Percentiles rank a stretch among this genome's conserved stretches.
Evolutionary conservation across 2,113 vertebrate genomes (phyloP).

Genomic region (Vombatus ursinus): DNA sequence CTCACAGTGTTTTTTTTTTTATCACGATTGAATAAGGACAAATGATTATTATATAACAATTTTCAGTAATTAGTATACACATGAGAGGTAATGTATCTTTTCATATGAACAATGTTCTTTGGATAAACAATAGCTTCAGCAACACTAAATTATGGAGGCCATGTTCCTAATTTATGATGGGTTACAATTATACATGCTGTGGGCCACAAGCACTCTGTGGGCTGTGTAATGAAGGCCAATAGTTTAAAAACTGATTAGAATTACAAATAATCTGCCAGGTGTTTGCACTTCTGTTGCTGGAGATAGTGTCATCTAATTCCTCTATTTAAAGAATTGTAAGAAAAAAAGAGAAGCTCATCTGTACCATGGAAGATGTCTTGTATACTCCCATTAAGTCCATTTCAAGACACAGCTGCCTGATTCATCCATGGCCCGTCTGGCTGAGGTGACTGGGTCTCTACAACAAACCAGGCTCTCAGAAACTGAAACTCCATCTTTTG

Average conservation of each 20-base stretch:
- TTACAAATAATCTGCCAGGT: constrained; percentile 81
- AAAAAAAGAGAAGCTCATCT: constrained; percentile 41
- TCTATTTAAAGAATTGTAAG: constrained; percentile 59
- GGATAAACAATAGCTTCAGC: constrained; percentile 79
- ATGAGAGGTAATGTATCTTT: constrained; percentile 77
- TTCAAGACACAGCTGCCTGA: neutral
- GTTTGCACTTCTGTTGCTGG: constrained; percentile 69
- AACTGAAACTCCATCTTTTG: neutral
- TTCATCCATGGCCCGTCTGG: neutral
- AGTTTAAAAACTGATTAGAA: constrained; percentile 80
- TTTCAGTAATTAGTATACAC: constrained; percentile 79
- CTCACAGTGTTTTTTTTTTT: constrained; percentile 77
- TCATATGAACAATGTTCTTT: constrained; percentile 76
- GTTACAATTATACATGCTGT: constrained; percentile 80
- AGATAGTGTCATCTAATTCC: constrained; percentile 56
- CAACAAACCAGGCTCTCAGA: neutral
- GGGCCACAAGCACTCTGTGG: constrained; percentile 77
- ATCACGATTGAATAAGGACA: constrained; percentile 67
- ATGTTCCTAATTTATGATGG: constrained; percentile 78
- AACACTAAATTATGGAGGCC: constrained; percentile 75
- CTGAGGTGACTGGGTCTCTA: neutral
- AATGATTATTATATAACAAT: constrained; percentile 78
- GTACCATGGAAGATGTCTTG: neutral
- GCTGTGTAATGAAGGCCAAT: constrained; percentile 80
- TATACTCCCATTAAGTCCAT: neutral